These are phyloP conservation scores for Cynopterus brachyotis DNA, from an alignment of 2,113 vertebrate species.

Conservation along the genomic window DNA sequence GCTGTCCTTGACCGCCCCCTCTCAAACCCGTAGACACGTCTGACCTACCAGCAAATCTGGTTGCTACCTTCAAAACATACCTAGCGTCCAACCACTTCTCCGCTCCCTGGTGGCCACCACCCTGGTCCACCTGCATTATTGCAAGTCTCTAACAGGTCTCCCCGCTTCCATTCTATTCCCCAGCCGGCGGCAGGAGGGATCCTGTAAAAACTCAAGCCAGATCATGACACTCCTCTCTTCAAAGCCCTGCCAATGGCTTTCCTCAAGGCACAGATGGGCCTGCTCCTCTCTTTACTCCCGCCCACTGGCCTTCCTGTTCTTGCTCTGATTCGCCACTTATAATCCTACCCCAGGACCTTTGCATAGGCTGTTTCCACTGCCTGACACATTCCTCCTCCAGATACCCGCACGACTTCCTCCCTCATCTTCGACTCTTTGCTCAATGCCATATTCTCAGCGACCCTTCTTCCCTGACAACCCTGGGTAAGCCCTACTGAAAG, in stretches of 20 bases:
- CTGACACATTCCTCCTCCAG: not conserved
- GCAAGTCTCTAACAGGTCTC: not conserved
- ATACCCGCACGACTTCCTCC: not conserved
- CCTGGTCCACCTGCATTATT: not conserved
- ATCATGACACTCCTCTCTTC: not conserved
- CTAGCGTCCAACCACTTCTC: not conserved
- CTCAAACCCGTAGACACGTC: not conserved
- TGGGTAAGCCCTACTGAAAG: not conserved
- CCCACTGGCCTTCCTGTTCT: not conserved
- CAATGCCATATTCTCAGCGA: not conserved
- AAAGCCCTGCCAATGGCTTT: not conserved
- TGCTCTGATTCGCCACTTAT: not conserved
- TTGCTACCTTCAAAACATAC: not conserved
- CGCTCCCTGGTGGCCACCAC: rapidly evolving
- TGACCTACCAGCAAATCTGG: not conserved
- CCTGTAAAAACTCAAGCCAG: not conserved
- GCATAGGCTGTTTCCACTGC: not conserved
- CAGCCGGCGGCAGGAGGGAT: not conserved
- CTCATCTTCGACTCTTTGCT: not conserved
- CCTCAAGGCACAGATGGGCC: not conserved
- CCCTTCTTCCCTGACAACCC: not conserved
- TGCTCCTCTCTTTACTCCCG: not conserved
- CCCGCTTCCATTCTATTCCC: not conserved
- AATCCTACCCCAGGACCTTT: not conserved
- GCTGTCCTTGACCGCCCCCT: not conserved